Evolutionary conservation across 2,113 vertebrate species (phyloP).

Genomic region (Chloropsis cyanopogon): DNA sequence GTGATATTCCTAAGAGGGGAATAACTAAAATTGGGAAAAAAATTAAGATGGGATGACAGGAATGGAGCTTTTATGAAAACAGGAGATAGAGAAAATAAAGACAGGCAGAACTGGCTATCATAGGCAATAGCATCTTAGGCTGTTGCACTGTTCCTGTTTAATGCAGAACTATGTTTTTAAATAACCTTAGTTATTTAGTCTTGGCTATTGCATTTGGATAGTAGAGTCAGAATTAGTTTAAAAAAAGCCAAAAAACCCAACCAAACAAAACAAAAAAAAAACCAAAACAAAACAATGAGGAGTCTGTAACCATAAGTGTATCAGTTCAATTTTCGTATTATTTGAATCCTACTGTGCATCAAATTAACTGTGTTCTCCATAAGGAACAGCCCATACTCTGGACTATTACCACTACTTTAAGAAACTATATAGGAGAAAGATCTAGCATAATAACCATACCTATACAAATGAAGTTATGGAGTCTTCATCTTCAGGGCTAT

Average conservation of each 20-base stretch:
- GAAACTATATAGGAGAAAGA: neutral
- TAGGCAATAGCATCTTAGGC: neutral
- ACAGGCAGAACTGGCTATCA: neutral
- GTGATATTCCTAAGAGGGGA: constrained; percentile 23
- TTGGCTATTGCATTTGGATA: neutral
- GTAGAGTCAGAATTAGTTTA: neutral
- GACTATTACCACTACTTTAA: neutral
- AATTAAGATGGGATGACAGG: neutral
- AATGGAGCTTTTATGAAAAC: neutral
- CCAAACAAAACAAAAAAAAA: neutral
- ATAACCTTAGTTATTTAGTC: neutral
- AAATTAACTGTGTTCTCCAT: constrained; percentile 58
- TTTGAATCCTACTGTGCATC: constrained; percentile 32
- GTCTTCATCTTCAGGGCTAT: neutral
- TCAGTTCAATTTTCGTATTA: constrained; percentile 5
- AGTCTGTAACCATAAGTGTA: neutral
- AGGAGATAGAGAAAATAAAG: neutral
- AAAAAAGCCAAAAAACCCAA: neutral
- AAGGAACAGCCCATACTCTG: constrained; percentile 55
- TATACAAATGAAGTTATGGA: neutral
- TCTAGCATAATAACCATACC: neutral
- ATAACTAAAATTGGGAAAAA: neutral
- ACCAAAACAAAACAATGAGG: neutral
- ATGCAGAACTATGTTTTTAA: neutral
- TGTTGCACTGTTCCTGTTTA: neutral